These are phyloP conservation scores for Teleopsis dalmanni DNA, from an alignment of 1,140 invertebrate genomes.

Conservation along the genomic window DNA sequence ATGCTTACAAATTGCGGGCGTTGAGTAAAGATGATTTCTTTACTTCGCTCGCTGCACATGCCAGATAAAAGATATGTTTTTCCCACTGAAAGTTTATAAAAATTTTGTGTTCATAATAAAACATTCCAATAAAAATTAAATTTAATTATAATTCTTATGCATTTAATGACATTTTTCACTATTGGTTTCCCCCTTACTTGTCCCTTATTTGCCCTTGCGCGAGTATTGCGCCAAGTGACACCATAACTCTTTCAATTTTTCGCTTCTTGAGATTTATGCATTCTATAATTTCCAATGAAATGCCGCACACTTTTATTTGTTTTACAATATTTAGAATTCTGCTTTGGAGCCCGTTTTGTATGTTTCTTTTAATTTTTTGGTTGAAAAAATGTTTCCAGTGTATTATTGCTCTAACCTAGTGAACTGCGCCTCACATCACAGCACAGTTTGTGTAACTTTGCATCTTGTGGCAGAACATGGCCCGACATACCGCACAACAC, in stretches of 20 bases:
- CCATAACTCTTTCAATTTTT: no score
- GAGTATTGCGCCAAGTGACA: no score
- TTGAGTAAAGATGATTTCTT: no score
- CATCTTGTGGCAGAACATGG: neutral
- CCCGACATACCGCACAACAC: neutral
- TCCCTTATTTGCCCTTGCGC: neutral
- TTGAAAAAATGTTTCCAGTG: neutral
- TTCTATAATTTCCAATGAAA: neutral
- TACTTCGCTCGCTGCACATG: no score
- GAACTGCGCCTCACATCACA: neutral
- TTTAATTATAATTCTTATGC: constrained; percentile 1
- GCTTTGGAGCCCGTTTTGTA: neutral
- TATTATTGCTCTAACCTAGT: neutral
- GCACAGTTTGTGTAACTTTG: neutral
- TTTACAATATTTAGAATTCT: neutral
- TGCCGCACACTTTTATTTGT: neutral
- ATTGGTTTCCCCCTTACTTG: neutral
- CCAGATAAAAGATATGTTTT: no score
- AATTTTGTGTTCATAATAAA: neutral
- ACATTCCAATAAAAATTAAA: neutral
- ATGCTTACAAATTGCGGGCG: no score
- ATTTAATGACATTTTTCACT: neutral
- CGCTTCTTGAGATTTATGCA: neutral
- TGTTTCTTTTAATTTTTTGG: neutral
- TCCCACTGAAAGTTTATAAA: no score